These are phyloP conservation scores for Stenolophus ochropezus DNA, from an alignment of 2,888 invertebrate genomes.

Conservation along the genomic window DNA sequence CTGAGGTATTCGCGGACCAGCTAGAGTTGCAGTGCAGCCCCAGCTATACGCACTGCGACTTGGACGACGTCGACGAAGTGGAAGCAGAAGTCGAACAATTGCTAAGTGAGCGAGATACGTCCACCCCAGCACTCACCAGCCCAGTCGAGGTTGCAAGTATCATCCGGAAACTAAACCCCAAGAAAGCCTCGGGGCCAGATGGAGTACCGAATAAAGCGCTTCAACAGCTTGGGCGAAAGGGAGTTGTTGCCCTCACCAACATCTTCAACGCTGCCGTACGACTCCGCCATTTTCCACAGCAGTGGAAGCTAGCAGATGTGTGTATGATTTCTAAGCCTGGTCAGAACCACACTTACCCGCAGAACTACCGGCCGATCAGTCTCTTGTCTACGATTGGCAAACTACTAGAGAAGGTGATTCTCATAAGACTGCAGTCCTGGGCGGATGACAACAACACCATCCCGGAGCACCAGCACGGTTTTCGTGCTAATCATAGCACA, in stretches of 20 bases:
- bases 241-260: slow-evolving; percentile 51
- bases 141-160: not conserved
- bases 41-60: not conserved
- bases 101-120: not conserved
- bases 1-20: slow-evolving; percentile 7
- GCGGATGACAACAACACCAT: slow-evolving; percentile 46
- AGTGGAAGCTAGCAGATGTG: slow-evolving; percentile 62
- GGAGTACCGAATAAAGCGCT: slow-evolving; percentile 40
- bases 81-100: too few species aligned
- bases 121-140: not conserved
- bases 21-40: slow-evolving; percentile 21
- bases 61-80: not conserved
- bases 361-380: slow-evolving; percentile 64
- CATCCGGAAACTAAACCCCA: not conserved
- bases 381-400: slow-evolving; percentile 62
- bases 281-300: slow-evolving; percentile 61
- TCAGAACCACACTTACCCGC: slow-evolving; percentile 59
- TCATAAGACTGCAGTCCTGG: slow-evolving; percentile 45
- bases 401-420: slow-evolving; percentile 62
- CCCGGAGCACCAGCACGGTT: too few species aligned
- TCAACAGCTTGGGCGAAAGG: slow-evolving; percentile 58
- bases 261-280: slow-evolving; percentile 6
- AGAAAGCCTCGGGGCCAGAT: not conserved
- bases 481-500: slow-evolving; percentile 58
- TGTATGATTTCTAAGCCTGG: slow-evolving; percentile 63